Base-by-base conservation (phyloP, 1,140 invertebrate species). In the Zelostemma sp. region DNA sequence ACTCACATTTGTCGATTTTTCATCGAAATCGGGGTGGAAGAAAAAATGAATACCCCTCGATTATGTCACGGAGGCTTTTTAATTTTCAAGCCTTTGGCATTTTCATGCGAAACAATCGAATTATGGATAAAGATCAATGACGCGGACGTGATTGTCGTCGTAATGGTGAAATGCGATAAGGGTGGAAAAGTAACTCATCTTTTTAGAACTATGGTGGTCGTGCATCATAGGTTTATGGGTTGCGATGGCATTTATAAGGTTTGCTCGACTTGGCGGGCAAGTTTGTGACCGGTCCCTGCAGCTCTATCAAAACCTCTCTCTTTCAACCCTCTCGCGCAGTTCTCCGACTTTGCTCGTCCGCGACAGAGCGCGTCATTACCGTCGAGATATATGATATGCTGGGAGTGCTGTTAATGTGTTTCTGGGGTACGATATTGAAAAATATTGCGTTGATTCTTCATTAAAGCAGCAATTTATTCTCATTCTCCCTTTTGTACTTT, bases 191-290 rank as follows among this genome's bases (percentile, higher is more conserved):
- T 45, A 57, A 68, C 53, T 57, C 53, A 50, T 57, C 41, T 33
- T 67, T 40, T 31, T 8, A 12, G 16, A 49, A 60, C 43, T 61
- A 48, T 50, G 41, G 35, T 49, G 68, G 68, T 78, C 74, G 55
- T 81, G 78, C 62, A 80, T 80, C 76, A 81, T 73, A 70, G 63
- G 73, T 78, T 81, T 80, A 81, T 81, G 77, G 75, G 64, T 66
- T 58, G 46, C 66, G 60, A 68, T 77, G 74, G 73, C 77, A 78
- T 78, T 80, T 78, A 74, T 81, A 80, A 80, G 77, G 73, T 79
- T 76, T 79, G 72, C 69, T 69, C 62, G 72, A 74, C 68, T 77
- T 75, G 76, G 73, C 70, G 70, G 67, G 72, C 43, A 64, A 77
- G 56, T 73, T 72, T 54, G 33, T 55, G 35, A 38, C 48, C 48